phyloP scores from a whole-genome alignment of 2,888 invertebrate genomes.

The Alviniconcha strummeri region DNA sequence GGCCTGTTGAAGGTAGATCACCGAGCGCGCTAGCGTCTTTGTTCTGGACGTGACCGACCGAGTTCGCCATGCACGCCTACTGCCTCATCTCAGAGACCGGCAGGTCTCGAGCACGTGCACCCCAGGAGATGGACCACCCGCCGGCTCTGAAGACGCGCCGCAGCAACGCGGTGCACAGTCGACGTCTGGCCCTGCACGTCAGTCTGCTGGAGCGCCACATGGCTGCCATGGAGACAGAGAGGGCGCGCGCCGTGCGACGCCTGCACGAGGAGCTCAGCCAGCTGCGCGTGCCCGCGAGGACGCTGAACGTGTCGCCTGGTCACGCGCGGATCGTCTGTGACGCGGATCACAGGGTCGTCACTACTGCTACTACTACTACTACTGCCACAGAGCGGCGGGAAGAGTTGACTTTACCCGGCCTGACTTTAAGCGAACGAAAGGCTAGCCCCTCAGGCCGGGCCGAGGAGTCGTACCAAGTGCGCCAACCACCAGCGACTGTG shows the following conservation, averaged over 20 bases:
- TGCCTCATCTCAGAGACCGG: constrained; percentile 17
- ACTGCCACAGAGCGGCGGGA: neutral
- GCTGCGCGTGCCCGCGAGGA: neutral
- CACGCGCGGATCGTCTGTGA: neutral
- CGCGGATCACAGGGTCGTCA: neutral
- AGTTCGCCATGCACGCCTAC: constrained; percentile 18
- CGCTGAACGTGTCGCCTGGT: neutral
- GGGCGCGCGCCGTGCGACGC: constrained; percentile 5
- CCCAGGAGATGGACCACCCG: constrained; percentile 18
- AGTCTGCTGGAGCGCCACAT: constrained; percentile 15
- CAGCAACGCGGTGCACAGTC: constrained; percentile 13
- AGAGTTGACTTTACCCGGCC: neutral
- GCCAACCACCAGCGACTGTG: too few relatives aligned
- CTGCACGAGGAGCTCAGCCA: neutral
- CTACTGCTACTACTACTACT: too few relatives aligned
- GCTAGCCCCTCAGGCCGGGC: too few relatives aligned
- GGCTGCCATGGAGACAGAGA: constrained; percentile 15
- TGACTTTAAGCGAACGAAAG: too few relatives aligned
- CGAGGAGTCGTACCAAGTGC: too few relatives aligned
- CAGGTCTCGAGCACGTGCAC: neutral
- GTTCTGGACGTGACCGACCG: too few relatives aligned
- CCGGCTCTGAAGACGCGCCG: constrained; percentile 18
- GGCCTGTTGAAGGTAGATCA: too few relatives aligned
- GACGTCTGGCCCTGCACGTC: constrained; percentile 24
- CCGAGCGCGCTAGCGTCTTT: too few relatives aligned